Evolutionary conservation across 1,140 invertebrate genomes (phyloP), one percentile per base, ranked within the genome.

Genomic region (Pectinophora gossypiella): DNA sequence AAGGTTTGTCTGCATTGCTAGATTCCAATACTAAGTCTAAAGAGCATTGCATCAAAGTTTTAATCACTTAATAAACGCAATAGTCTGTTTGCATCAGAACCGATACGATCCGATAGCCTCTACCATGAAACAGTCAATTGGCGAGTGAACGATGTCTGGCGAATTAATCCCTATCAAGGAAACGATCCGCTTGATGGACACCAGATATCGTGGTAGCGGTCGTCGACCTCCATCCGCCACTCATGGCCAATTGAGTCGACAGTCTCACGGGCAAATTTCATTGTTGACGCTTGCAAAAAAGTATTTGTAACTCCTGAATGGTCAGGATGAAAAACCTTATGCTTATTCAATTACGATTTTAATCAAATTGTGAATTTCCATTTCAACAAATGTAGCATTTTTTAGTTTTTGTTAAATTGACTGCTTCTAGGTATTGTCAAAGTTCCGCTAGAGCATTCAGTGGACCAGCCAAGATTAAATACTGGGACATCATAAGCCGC

Each of bases 221-320:
- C 35, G 51, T 23, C 54, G 74, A 74, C 76, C 76, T 80, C 69
- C 60, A 66, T 68, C 63, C 58, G 49, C 51, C 46, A 58, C 59
- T 76, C 69, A 73, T 22, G 64, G 69, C 56, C 72, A 75, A 69
- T 68, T 79, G 56, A 62, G 35, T 42, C 44, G 54, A 36, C 65
- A 47, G 63, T 71, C 71, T 63, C 71, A 67, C 65, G 64, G 59
- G 53, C 60, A 40, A 2, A 18, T 27, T 27, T 27, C 16, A 40
- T 7, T 40, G 13, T 18, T 7, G 16, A 6, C 36, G 7, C 15
- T 40, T 40, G 10, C 2, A 9, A 40, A 40, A 40, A 40, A 40
- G 13, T 40, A 7, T 27, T 12, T 27, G 23, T 12, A 6, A 27
- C 12, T 5, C 12, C 23, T 27, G 12, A 27, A 27, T 27, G 5